Percentiles rank a stretch among this genome's conserved stretches.
phyloP scores from a whole-genome alignment of 1,140 invertebrate species.

The Drosophila sturtevanti region DNA sequence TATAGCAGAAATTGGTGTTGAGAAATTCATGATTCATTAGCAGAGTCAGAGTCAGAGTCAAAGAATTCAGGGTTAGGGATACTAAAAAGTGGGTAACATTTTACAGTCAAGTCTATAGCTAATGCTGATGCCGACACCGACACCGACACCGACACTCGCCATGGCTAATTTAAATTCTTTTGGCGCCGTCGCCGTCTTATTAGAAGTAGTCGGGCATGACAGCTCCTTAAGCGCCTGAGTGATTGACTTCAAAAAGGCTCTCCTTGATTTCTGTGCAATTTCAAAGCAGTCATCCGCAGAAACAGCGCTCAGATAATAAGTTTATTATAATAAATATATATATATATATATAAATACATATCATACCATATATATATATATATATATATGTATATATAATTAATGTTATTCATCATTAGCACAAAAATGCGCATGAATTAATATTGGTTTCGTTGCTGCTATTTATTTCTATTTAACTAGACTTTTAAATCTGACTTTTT shows the following conservation, averaged over 20 bases:
- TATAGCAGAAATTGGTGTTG: slow-evolving; percentile 39
- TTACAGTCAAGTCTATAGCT: slow-evolving; percentile 50
- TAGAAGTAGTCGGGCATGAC: slow-evolving; percentile 69
- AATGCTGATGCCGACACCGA: slow-evolving; percentile 24
- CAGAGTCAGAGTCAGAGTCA: slow-evolving; percentile 34
- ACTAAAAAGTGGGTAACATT: slow-evolving; percentile 58
- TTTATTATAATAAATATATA: background rate
- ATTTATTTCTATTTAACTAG: slow-evolving; percentile 17
- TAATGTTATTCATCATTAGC: slow-evolving; percentile 67
- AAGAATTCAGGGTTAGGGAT: background rate
- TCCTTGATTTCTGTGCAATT: slow-evolving; percentile 25
- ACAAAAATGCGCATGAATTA: slow-evolving; percentile 55
- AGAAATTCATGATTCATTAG: slow-evolving; percentile 77
- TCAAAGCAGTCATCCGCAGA: slow-evolving; percentile 29
- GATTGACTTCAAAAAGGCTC: slow-evolving; percentile 79
- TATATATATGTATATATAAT: slow-evolving; percentile 46
- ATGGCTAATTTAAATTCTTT: slow-evolving; percentile 80
- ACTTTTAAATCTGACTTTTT: too few relatives aligned
- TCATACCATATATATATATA: too few relatives aligned
- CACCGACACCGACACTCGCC: slow-evolving; percentile 43
- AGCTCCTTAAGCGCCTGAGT: slow-evolving; percentile 79
- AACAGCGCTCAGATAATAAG: slow-evolving; percentile 8
- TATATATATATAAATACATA: background rate
- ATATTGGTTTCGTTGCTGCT: slow-evolving; percentile 38
- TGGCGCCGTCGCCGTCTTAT: slow-evolving; percentile 63